These are phyloP conservation scores for Orthonychiurus folsomi DNA, from an alignment of 2,888 invertebrate species.

Conservation along the genomic window DNA sequence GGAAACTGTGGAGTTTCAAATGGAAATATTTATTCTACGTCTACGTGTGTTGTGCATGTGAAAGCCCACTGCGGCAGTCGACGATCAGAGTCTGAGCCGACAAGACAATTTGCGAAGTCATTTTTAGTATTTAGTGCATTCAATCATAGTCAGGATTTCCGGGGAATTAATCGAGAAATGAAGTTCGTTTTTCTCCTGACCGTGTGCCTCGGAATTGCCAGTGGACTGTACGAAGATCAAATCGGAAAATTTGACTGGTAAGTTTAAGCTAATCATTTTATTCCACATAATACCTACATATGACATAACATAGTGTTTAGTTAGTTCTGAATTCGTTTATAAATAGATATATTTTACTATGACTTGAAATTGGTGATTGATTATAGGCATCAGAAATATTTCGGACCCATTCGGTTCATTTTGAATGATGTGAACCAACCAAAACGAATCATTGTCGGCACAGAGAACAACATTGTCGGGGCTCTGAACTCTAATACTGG, in stretches of 20 bases:
- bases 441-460: constrained; percentile 68
- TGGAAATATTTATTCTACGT: too few relatives aligned
- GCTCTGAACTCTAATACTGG: constrained; percentile 71
- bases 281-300: too few relatives aligned
- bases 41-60: too few relatives aligned
- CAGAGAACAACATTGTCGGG: constrained; percentile 78
- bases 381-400: constrained; percentile 68
- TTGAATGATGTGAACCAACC: constrained; percentile 61
- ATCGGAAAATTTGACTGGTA: constrained; percentile 39
- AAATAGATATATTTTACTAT: background rate
- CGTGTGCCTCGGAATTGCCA: background rate
- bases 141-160: too few relatives aligned
- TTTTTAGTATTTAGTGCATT: too few relatives aligned
- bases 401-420: constrained; percentile 70
- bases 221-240: constrained; percentile 34
- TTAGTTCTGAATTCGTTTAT: background rate
- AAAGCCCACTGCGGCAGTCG: too few relatives aligned
- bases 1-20: too few relatives aligned
- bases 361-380: constrained; percentile 7
- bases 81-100: too few relatives aligned
- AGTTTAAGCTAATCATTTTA: too few relatives aligned
- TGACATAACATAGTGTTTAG: too few relatives aligned
- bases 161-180: too few relatives aligned
- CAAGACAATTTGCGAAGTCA: too few relatives aligned
- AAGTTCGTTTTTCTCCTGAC: background rate